Conservation (phyloP, 2,888 invertebrate genomes). For the Yponomeuta malinellus region DNA sequence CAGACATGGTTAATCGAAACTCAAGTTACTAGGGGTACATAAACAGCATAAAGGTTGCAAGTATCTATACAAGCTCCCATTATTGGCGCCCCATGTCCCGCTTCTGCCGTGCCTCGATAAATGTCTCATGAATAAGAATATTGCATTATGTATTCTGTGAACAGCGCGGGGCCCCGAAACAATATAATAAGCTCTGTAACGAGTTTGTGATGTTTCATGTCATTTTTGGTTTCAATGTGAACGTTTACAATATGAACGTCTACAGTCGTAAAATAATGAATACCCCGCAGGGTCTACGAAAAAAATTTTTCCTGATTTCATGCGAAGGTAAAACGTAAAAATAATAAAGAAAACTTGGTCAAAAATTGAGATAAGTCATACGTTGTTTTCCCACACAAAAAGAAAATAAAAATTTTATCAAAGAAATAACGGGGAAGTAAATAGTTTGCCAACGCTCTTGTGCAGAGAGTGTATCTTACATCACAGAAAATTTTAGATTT, state of each 20-base stretch:
- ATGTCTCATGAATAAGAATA: constrained; percentile 66
- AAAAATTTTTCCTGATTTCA: background rate
- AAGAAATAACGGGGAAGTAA: background rate
- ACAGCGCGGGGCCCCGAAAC: constrained; percentile 15
- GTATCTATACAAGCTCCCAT: background rate
- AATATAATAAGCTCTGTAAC: constrained; percentile 20
- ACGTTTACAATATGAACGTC: background rate
- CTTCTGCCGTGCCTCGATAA: constrained; percentile 35
- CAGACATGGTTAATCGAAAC: background rate
- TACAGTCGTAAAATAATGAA: background rate
- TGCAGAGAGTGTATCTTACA: background rate
- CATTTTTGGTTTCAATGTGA: background rate
- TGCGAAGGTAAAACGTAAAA: background rate
- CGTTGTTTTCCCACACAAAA: background rate
- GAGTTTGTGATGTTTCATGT: constrained; percentile 11
- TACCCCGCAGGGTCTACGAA: background rate
- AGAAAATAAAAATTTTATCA: background rate
- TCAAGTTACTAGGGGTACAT: background rate
- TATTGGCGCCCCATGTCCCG: constrained; percentile 4
- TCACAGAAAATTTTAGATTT: too few relatives aligned
- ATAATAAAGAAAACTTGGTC: background rate
- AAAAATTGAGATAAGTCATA: background rate
- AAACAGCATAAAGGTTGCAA: background rate
- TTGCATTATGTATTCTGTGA: constrained; percentile 49
- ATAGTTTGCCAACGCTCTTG: background rate